These are phyloP conservation scores for Glareola pratincola DNA, from an alignment of 2,113 vertebrate genomes.

Conservation along the genomic window DNA sequence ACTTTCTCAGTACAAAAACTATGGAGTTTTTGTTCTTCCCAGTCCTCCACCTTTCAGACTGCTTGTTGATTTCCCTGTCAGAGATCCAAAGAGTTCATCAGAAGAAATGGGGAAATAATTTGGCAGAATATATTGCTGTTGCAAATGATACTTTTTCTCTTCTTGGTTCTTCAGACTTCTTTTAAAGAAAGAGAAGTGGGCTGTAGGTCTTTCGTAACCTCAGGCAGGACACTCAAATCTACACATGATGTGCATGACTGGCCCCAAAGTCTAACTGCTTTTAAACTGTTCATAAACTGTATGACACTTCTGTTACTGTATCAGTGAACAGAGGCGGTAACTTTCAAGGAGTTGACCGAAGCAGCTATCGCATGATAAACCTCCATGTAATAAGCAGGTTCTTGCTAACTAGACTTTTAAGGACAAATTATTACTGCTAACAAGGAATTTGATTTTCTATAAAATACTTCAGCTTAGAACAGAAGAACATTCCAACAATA, in stretches of 20 bases:
- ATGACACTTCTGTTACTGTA: not conserved
- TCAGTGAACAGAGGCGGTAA: not conserved
- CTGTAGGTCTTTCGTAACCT: constrained; percentile 25
- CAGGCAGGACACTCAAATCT: not conserved
- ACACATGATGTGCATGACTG: not conserved
- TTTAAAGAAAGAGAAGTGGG: not conserved
- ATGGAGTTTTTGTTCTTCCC: not conserved
- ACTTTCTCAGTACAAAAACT: not conserved
- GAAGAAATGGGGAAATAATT: not conserved
- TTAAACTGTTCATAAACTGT: constrained; percentile 16
- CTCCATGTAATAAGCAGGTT: not conserved
- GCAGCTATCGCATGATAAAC: not conserved
- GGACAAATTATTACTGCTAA: not conserved
- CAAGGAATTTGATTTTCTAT: not conserved
- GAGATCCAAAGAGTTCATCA: not conserved
- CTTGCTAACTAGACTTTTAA: not conserved
- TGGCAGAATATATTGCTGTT: not conserved
- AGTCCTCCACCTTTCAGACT: not conserved
- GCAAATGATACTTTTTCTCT: not conserved
- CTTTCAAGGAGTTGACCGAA: not conserved
- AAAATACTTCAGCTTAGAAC: not conserved
- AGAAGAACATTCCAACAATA: not conserved
- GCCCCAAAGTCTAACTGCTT: constrained; percentile 2
- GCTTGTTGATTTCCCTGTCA: not conserved
- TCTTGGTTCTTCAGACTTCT: not conserved